Percentiles rank a stretch among this genome's conserved stretches.
Conservation (phyloP, 2,113 vertebrate species). For the Melanostigma gelatinosum region DNA sequence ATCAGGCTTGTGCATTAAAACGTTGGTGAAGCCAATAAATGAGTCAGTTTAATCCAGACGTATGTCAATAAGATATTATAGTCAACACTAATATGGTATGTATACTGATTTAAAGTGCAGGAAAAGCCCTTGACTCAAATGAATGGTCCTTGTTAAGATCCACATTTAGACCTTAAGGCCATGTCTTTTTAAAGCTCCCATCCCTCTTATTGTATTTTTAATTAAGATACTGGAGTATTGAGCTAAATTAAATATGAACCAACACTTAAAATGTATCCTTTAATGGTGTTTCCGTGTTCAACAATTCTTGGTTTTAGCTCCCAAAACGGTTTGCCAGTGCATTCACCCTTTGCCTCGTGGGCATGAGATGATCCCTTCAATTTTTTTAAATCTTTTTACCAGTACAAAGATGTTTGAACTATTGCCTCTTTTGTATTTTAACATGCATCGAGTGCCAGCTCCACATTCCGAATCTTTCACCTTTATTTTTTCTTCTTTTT, state of each 20-base stretch:
- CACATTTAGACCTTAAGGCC: constrained; percentile 8
- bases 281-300: constrained; percentile 28
- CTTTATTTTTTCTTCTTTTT: background rate
- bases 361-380: constrained; percentile 39
- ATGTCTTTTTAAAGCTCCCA: constrained; percentile 3
- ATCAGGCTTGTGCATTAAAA: background rate
- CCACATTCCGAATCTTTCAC: constrained; percentile 15
- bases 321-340: constrained; percentile 26
- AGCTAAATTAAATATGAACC: background rate
- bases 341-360: constrained; percentile 31
- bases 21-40: no score
- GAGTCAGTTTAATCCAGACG: background rate
- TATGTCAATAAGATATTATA: background rate
- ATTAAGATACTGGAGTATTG: constrained; percentile 14
- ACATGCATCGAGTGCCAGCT: constrained; percentile 11
- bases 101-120: background rate
- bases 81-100: background rate
- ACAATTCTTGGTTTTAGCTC: constrained; percentile 30
- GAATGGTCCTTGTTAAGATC: background rate
- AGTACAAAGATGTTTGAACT: constrained; percentile 43
- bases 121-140: background rate
- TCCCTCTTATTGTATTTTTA: constrained; percentile 25
- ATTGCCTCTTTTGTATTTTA: constrained; percentile 41
- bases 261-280: background rate
- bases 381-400: constrained; percentile 11